phyloP scores from a whole-genome alignment of 1,140 invertebrate genomes.

The Agrypnia vestita region DNA sequence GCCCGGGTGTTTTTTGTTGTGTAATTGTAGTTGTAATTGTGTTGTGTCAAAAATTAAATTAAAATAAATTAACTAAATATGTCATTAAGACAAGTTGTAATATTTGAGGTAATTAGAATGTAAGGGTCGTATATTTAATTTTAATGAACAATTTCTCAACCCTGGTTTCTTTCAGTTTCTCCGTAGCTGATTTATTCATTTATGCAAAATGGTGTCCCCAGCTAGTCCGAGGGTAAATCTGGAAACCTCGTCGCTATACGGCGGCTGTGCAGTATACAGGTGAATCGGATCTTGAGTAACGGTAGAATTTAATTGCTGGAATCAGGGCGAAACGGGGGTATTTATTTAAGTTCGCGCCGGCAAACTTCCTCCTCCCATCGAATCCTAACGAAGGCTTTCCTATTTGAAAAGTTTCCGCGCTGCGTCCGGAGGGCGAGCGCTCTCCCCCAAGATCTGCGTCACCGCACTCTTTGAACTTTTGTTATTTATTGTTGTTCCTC shows the following conservation, averaged over 20 bases:
- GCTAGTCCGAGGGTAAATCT: conserved; percentile 45
- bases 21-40: too few relatives aligned
- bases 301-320: conserved; percentile 61
- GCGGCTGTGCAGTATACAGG: conserved; percentile 52
- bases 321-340: conserved; percentile 52
- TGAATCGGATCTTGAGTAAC: conserved; percentile 51
- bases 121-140: not conserved
- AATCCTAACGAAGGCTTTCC: conserved; percentile 60
- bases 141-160: conserved; percentile 29
- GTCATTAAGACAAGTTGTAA: too few relatives aligned
- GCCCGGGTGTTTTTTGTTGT: too few relatives aligned
- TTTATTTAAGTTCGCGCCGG: conserved; percentile 59
- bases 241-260: conserved; percentile 51
- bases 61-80: too few relatives aligned
- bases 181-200: conserved; percentile 59
- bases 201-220: conserved; percentile 52
- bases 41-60: too few relatives aligned
- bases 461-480: conserved; percentile 57
- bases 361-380: conserved; percentile 52
- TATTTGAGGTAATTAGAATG: not conserved
- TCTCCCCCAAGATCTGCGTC: conserved; percentile 15
- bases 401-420: conserved; percentile 59
- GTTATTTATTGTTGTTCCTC: conserved; percentile 59
- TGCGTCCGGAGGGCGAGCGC: conserved; percentile 42
- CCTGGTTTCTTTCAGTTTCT: conserved; percentile 32